Evolutionary conservation across 2,113 vertebrate genomes (phyloP).

Genomic region (Prochilodus magdalenae): DNA sequence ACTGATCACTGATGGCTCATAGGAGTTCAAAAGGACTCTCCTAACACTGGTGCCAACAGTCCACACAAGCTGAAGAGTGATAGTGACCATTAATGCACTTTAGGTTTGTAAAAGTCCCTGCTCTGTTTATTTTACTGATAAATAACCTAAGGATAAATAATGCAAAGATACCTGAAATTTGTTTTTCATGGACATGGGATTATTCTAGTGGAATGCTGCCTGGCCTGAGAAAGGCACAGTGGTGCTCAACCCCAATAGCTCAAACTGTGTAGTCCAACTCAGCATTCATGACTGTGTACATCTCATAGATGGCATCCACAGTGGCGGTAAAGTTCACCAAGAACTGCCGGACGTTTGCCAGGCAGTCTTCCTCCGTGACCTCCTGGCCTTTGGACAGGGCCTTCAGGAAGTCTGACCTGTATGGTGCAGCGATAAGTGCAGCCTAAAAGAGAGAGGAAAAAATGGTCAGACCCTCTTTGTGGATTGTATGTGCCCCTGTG

Average conservation of each 20-base stretch:
- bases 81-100: not conserved
- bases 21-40: no score
- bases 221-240: slow-evolving; percentile 29
- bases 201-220: slow-evolving; percentile 10
- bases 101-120: not conserved
- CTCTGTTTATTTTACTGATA: not conserved
- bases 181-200: not conserved
- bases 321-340: slow-evolving; percentile 84
- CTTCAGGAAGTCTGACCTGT: slow-evolving; percentile 90
- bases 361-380: slow-evolving; percentile 88
- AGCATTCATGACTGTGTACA: slow-evolving; percentile 89
- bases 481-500: no score
- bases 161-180: not conserved
- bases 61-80: not conserved
- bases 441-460: slow-evolving; percentile 71
- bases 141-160: not conserved
- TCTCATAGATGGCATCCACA: slow-evolving; percentile 91
- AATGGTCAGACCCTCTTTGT: no score
- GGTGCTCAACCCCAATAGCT: slow-evolving; percentile 31
- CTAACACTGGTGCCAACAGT: no score
- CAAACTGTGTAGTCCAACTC: slow-evolving; percentile 92
- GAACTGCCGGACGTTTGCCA: slow-evolving; percentile 88
- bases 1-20: not conserved
- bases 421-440: slow-evolving; percentile 85
- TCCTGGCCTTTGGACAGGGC: slow-evolving; percentile 92